phyloP scores from a whole-genome alignment of 2,888 invertebrate genomes.

The Vanessa cardui region DNA sequence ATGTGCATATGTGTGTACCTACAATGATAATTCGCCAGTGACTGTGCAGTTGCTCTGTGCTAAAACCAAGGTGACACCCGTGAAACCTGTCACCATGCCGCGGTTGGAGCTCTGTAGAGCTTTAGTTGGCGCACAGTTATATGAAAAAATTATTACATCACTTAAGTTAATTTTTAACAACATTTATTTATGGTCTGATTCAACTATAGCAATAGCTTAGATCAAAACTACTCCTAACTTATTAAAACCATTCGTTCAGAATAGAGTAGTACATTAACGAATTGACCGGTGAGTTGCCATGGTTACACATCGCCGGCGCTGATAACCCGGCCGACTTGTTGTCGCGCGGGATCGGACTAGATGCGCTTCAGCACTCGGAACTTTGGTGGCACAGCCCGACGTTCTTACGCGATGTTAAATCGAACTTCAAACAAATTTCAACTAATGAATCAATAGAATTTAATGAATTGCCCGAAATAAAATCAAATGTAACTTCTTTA shows the following conservation, averaged over 20 bases:
- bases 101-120: conserved; percentile 45
- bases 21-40: neutral
- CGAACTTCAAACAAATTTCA: no score
- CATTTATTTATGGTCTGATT: conserved; percentile 46
- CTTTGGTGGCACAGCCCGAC: no score
- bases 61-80: conserved; percentile 45
- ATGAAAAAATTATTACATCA: conserved; percentile 34
- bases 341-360: conserved; percentile 17
- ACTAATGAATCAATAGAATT: no score
- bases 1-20: neutral
- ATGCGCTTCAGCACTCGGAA: conserved; percentile 3
- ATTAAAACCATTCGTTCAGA: conserved; percentile 29
- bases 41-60: conserved; percentile 11
- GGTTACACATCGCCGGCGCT: neutral
- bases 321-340: conserved; percentile 12
- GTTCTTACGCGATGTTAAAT: no score
- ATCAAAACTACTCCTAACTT: conserved; percentile 37
- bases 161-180: no score
- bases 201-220: conserved; percentile 44
- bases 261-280: neutral
- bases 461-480: no score
- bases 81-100: conserved; percentile 42
- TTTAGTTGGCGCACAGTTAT: conserved; percentile 38
- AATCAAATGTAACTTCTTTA: no score
- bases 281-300: neutral